Evolutionary conservation across 1,140 invertebrate genomes (phyloP).

Genomic region (Tetramorium parvispinum): DNA sequence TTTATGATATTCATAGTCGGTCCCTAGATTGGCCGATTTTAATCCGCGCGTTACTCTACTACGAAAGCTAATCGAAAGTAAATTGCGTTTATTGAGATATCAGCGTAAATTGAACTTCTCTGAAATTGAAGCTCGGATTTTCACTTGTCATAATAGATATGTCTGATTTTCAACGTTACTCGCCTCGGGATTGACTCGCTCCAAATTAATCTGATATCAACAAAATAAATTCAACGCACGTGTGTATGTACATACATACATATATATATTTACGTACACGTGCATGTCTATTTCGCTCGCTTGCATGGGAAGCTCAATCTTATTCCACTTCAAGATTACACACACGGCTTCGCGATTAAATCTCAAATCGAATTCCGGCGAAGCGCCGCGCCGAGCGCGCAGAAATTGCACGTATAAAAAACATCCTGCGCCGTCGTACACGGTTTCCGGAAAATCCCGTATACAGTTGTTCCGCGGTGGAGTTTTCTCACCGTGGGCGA

Average conservation of each 20-base stretch:
- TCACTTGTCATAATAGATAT: conserved; percentile 24
- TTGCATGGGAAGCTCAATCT: background rate
- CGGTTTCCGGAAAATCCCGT: background rate
- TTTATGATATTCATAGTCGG: conserved; percentile 28
- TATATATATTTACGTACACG: background rate
- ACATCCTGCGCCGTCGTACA: background rate
- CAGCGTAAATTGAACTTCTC: conserved; percentile 18
- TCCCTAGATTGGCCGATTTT: conserved; percentile 14
- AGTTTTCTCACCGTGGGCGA: background rate
- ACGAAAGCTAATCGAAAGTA: conserved; percentile 39
- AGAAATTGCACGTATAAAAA: background rate
- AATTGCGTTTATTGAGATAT: conserved; percentile 36
- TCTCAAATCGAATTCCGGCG: conserved; percentile 10
- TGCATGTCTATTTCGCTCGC: background rate
- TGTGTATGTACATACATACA: background rate
- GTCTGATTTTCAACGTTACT: conserved; percentile 26
- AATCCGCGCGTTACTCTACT: background rate
- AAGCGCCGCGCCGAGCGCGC: background rate
- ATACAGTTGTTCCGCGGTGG: background rate
- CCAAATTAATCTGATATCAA: conserved; percentile 1
- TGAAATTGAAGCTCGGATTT: conserved; percentile 28
- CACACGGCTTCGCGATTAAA: background rate
- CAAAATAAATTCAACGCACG: background rate
- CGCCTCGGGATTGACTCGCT: background rate
- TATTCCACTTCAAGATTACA: background rate